A percentile compares a stretch with the other conserved stretches of the same genome.
Evolutionary conservation across 2,797 vertebrate genomes (phyloP).

Genomic region (Austrolebias charrua): DNA sequence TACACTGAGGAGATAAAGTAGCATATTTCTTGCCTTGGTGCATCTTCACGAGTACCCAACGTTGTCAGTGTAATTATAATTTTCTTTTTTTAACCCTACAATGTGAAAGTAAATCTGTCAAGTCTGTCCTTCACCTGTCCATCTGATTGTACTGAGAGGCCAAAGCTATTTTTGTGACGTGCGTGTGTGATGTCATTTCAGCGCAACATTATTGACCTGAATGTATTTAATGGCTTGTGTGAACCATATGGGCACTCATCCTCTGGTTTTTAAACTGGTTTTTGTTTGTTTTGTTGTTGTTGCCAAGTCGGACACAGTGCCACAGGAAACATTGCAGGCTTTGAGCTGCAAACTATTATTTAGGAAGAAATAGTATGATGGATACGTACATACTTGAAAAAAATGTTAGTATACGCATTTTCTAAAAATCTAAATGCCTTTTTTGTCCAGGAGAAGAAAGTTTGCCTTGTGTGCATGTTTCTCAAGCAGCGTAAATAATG

Average conservation of each 20-base stretch:
- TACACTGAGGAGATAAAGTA: conserved; percentile 11
- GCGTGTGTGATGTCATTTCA: background rate
- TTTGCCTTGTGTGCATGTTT: conserved; percentile 69
- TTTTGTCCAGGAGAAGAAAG: conserved; percentile 43
- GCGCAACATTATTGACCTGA: conserved; percentile 31
- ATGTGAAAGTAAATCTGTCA: conserved; percentile 9
- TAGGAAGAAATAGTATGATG: conserved; percentile 34
- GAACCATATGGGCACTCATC: conserved; percentile 38
- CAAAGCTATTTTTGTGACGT: conserved; percentile 29
- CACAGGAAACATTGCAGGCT: background rate
- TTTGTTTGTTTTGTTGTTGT: background rate
- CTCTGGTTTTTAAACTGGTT: background rate
- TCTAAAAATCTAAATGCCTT: conserved; percentile 63
- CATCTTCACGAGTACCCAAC: background rate
- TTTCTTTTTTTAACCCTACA: background rate
- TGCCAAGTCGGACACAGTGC: background rate
- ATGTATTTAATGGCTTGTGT: conserved; percentile 55
- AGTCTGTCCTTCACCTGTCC: conserved; percentile 31
- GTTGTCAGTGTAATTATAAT: conserved; percentile 1
- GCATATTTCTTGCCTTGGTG: conserved; percentile 17
- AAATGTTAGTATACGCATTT: conserved; percentile 62
- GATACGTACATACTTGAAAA: background rate
- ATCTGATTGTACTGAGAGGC: conserved; percentile 48
- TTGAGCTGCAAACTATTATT: conserved; percentile 8
- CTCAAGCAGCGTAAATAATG: conserved; percentile 47